These are phyloP conservation scores for Meliscaeva auricollis DNA, from an alignment of 2,888 invertebrate genomes.

Conservation along the genomic window DNA sequence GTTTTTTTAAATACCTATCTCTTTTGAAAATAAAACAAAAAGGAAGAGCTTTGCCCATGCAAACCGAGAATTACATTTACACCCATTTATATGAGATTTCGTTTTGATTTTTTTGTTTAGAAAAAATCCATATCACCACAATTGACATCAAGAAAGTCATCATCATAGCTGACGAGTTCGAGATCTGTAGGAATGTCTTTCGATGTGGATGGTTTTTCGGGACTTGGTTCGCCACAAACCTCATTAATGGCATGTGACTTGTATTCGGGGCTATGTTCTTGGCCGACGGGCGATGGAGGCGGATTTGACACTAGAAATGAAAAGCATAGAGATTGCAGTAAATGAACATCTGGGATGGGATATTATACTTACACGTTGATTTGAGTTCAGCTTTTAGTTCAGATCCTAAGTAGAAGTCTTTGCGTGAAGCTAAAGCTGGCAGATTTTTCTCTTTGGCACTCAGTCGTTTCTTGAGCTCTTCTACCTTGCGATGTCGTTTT, in stretches of 20 bases:
- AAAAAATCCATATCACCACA: constrained; percentile 90
- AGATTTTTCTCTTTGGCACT: constrained; percentile 83
- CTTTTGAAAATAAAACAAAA: not conserved
- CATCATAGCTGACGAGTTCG: constrained; percentile 86
- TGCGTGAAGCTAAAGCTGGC: constrained; percentile 80
- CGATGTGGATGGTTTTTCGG: constrained; percentile 81
- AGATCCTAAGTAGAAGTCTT: constrained; percentile 79
- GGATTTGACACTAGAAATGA: constrained; percentile 86
- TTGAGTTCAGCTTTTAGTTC: constrained; percentile 80
- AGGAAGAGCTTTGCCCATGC: not conserved
- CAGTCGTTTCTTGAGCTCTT: constrained; percentile 87
- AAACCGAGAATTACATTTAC: not conserved
- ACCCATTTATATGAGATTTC: not conserved
- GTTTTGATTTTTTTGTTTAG: constrained; percentile 81
- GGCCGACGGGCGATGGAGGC: constrained; percentile 91
- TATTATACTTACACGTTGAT: constrained; percentile 77
- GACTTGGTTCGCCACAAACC: constrained; percentile 79
- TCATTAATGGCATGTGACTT: constrained; percentile 84
- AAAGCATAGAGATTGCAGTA: not conserved
- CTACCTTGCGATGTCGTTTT: constrained; percentile 87
- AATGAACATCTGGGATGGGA: not conserved
- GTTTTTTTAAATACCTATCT: not conserved
- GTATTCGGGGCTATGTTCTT: constrained; percentile 88
- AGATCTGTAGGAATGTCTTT: constrained; percentile 72
- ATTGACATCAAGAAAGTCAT: constrained; percentile 90